Conservation (phyloP, 2,888 invertebrate species). For the Cephalotes varians region DNA sequence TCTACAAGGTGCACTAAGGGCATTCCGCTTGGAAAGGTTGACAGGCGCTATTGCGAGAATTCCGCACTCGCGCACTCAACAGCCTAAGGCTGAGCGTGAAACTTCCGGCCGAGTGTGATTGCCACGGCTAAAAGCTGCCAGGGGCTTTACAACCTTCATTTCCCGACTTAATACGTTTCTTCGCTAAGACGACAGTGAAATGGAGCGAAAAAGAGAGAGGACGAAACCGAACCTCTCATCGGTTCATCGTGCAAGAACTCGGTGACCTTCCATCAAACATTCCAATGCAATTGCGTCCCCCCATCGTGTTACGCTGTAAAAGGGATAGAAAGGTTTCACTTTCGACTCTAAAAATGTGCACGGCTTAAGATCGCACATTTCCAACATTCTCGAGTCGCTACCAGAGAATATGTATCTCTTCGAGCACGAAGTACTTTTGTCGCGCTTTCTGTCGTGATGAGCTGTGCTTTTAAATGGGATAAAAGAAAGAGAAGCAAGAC, state of each 20-base stretch:
- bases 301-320: constrained; percentile 57
- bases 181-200: constrained; percentile 29
- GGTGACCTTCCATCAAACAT: constrained; percentile 65
- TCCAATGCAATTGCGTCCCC: constrained; percentile 58
- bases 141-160: constrained; percentile 47
- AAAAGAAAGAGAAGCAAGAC: not conserved
- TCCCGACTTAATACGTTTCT: constrained; percentile 50
- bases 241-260: constrained; percentile 11
- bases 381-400: constrained; percentile 26
- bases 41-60: constrained; percentile 38
- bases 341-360: constrained; percentile 60
- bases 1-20: not conserved
- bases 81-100: constrained; percentile 18
- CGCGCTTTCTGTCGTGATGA: not conserved
- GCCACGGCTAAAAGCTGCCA: constrained; percentile 37
- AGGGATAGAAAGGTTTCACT: constrained; percentile 70
- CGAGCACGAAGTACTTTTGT: not conserved
- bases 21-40: constrained; percentile 23
- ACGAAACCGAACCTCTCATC: constrained; percentile 38
- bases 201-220: not conserved
- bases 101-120: constrained; percentile 50
- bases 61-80: constrained; percentile 30
- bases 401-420: not conserved
- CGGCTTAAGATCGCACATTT: constrained; percentile 58
- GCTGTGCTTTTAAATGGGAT: not conserved